phyloP scores from a whole-genome alignment of 2,888 invertebrate genomes.

The Glyphotaelius pellucidus region DNA sequence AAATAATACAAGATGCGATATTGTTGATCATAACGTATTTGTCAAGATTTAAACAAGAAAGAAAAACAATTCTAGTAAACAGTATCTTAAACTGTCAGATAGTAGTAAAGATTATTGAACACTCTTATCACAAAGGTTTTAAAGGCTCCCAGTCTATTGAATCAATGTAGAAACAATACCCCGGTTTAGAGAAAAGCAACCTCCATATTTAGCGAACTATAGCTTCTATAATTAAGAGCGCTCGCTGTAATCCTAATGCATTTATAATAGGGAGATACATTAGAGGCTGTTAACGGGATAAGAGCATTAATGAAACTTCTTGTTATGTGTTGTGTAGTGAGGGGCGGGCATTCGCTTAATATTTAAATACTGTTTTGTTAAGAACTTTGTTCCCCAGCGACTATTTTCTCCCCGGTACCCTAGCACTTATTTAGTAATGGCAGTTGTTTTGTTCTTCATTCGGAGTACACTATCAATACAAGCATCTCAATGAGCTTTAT shows the following conservation, averaged over 20 bases:
- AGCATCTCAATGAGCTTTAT: not conserved
- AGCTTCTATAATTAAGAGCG: constrained; percentile 40
- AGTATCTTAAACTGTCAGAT: not conserved
- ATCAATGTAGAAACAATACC: not conserved
- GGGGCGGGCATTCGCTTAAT: not conserved
- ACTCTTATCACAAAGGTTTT: not conserved
- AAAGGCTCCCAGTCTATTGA: not conserved
- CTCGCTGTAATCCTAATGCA: constrained; percentile 50
- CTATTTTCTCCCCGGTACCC: not conserved
- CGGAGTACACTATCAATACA: not conserved
- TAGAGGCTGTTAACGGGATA: constrained; percentile 53
- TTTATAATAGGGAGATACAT: constrained; percentile 53
- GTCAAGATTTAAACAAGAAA: not conserved
- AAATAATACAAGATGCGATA: not conserved
- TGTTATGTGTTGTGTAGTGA: not conserved
- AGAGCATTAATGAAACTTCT: constrained; percentile 47
- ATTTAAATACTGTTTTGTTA: constrained; percentile 29
- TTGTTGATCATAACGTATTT: not conserved
- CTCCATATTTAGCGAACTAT: constrained; percentile 21
- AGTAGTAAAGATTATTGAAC: not conserved
- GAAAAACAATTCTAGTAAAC: not conserved
- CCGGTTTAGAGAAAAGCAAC: not conserved
- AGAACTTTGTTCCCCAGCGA: constrained; percentile 26
- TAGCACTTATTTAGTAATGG: not conserved
- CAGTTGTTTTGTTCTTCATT: not conserved